Percentiles rank a stretch among this genome's conserved stretches.
Evolutionary conservation across 2,888 invertebrate species (phyloP).

Genomic region (Oxystoma pomonae): DNA sequence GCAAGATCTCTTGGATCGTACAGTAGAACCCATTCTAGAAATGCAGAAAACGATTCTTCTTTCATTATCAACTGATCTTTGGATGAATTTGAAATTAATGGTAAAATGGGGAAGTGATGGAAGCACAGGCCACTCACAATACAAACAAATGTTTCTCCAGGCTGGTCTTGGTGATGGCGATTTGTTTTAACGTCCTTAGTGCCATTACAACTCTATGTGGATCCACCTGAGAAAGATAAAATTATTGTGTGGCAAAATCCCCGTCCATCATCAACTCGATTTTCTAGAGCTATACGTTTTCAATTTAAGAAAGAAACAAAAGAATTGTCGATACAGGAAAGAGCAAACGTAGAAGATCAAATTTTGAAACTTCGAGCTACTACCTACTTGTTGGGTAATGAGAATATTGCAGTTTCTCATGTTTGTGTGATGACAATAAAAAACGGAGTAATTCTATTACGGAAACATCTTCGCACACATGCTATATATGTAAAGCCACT

Average conservation of each 20-base stretch:
- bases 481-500: constrained; percentile 1
- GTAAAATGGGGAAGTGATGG: neutral
- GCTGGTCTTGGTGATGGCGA: neutral
- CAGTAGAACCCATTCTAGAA: no score
- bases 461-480: neutral
- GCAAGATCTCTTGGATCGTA: constrained; percentile 2
- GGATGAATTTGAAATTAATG: neutral
- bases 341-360: constrained; percentile 3
- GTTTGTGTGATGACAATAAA: neutral
- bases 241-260: constrained; percentile 13
- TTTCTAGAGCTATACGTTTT: constrained; percentile 4
- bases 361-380: no score
- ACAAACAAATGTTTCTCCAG: constrained; percentile 2
- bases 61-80: neutral
- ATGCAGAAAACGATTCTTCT: no score
- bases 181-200: constrained; percentile 13
- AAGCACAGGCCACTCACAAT: neutral
- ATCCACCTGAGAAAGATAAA: neutral
- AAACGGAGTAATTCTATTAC: neutral
- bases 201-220: constrained; percentile 7
- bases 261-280: constrained; percentile 10
- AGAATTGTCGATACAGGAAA: constrained; percentile 7
- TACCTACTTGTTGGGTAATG: no score
- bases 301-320: constrained; percentile 1
- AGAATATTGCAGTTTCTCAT: constrained; percentile 2